Base-by-base conservation (phyloP, 2,797 vertebrate genomes). In the Pseudomugil gertrudae region DNA sequence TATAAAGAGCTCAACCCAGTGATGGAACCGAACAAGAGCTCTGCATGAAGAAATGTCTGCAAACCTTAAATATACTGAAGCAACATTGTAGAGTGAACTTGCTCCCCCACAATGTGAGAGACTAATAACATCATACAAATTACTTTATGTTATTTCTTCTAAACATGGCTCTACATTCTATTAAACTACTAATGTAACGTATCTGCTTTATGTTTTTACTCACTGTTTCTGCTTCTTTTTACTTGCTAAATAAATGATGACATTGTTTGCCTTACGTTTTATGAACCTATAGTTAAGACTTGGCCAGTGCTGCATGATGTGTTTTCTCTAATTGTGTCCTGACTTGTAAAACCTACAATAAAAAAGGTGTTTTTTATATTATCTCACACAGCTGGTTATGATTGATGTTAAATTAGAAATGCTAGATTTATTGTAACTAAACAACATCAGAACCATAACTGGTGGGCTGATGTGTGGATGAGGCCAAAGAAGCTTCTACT, bases 341-440 rank as follows among this genome's bases (percentile, higher is more conserved):
- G 11, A 36, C 7, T 36, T 36, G 11, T 40, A 43, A 19, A 43
- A 19, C 38, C 38, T 17, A 7, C 2, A n/a, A 43, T 19, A 0
- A 43, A 45, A 45, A 45, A 9, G 0, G 43, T 5, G 19, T 21
- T 8, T 21, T 45, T 19, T 43, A n/a, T n/a, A n/a, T 40, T 17
- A 17, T 40, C 17, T 43, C 4, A 19, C 15, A 43, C 19, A 21
- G 9, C 19, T 45, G n/a, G n/a, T 15, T 1, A n/a, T 45, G 19
- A 9, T 35, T 56, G 26, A 59, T 51, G 47, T 43, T 52, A 48
- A 43, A 36, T 38, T 54, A 10, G 4, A 30, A 36, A n/a, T 21
- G 38, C n/a, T 65, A 4, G 45, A 63, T 47, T 53, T 23, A 10
- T 57, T 36, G 36, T 52, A 26, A 29, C 53, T n/a, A 17, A 23